Evolutionary conservation across 1,140 invertebrate genomes (phyloP).

Genomic region (Eufriesea mexicana): DNA sequence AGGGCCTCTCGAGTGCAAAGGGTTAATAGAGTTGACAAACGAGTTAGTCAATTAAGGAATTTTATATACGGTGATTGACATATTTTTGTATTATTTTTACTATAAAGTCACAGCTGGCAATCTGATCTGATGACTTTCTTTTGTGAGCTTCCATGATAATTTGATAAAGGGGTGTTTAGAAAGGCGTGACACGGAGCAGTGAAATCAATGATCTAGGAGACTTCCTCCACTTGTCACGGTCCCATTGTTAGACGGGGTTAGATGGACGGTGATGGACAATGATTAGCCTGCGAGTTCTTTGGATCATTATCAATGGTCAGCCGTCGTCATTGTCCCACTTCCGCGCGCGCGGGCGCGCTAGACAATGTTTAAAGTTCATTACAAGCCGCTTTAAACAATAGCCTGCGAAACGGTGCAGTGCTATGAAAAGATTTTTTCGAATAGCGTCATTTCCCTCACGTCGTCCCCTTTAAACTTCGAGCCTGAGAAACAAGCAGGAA

Average conservation of each 20-base stretch:
- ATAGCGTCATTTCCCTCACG: too few species aligned
- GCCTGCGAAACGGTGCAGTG: not conserved
- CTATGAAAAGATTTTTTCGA: not conserved
- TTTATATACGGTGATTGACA: too few species aligned
- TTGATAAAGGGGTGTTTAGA: not conserved
- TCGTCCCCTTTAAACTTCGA: not conserved
- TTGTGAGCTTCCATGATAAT: too few species aligned
- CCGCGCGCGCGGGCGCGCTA: not conserved
- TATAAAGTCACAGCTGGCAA: too few species aligned
- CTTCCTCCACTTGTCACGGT: constrained; percentile 25
- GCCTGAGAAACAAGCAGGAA: too few species aligned
- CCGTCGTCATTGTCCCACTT: not conserved
- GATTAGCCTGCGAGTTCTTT: constrained; percentile 38
- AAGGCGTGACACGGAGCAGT: not conserved
- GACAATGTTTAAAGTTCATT: constrained; percentile 16
- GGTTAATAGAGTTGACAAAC: too few species aligned
- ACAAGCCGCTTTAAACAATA: too few species aligned
- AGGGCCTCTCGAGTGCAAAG: too few species aligned
- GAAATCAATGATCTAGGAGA: constrained; percentile 24
- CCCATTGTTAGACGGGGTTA: constrained; percentile 22
- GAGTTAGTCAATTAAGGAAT: too few species aligned
- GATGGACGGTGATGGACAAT: constrained; percentile 41
- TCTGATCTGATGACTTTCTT: too few species aligned
- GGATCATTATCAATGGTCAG: constrained; percentile 29
- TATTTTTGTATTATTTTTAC: too few species aligned